A percentile compares a stretch with the other conserved stretches of the same genome.
Evolutionary conservation across 2,888 invertebrate genomes (phyloP).

Genomic region (Dryococelus australis): DNA sequence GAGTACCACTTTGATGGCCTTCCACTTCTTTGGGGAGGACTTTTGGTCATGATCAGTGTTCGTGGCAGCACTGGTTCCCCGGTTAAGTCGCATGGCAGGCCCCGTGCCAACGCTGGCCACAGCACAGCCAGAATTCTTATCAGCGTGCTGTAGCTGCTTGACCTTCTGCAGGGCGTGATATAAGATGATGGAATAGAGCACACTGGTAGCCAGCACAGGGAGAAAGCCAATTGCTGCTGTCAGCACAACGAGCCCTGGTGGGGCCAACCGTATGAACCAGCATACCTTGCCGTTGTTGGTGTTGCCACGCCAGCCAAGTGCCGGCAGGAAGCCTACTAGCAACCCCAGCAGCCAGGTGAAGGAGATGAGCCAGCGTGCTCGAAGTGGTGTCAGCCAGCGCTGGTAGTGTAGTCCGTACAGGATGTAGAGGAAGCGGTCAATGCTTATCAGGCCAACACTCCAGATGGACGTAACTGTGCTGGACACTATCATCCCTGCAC

Average conservation of each 20-base stretch:
- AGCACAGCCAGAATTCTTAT: slow-evolving; percentile 44
- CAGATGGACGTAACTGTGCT: slow-evolving; percentile 70
- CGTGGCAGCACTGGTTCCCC: slow-evolving; percentile 31
- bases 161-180: slow-evolving; percentile 66
- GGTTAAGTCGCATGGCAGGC: slow-evolving; percentile 31
- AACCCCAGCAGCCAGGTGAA: slow-evolving; percentile 68
- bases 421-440: slow-evolving; percentile 71
- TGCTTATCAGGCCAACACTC: slow-evolving; percentile 69
- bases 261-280: slow-evolving; percentile 66
- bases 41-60: neutral
- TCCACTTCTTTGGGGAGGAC: slow-evolving; percentile 59
- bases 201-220: slow-evolving; percentile 59
- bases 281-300: slow-evolving; percentile 64
- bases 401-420: slow-evolving; percentile 70
- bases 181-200: slow-evolving; percentile 67
- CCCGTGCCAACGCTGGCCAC: slow-evolving; percentile 35
- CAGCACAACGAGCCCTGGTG: slow-evolving; percentile 63
- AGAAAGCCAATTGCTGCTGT: slow-evolving; percentile 65
- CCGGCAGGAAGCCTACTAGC: slow-evolving; percentile 66
- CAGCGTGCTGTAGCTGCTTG: slow-evolving; percentile 59
- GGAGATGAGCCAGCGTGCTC: slow-evolving; percentile 65
- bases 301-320: slow-evolving; percentile 65
- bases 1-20: slow-evolving; percentile 68
- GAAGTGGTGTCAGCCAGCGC: slow-evolving; percentile 66
- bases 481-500: slow-evolving; percentile 68